Conservation (phyloP, 2,113 vertebrate species). For the Edolisoma coerulescens region DNA sequence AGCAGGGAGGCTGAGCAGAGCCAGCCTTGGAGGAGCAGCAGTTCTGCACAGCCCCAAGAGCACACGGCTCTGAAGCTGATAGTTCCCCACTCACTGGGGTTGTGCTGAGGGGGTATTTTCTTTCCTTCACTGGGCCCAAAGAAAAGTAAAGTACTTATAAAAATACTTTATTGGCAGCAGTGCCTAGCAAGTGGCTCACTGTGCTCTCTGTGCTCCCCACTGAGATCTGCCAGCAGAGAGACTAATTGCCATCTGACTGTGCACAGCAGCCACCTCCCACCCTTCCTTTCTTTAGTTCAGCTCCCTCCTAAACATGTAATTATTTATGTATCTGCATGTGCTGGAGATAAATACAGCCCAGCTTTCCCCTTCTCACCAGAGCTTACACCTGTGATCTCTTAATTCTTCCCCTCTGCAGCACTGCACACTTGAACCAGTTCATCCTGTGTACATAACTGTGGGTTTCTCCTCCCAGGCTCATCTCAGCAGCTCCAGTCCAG, state of each 20-base stretch:
- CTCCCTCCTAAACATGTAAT: neutral
- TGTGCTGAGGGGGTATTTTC: neutral
- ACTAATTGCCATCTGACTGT: neutral
- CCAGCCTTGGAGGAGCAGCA: neutral
- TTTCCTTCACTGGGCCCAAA: neutral
- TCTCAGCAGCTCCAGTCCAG: neutral
- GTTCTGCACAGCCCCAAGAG: neutral
- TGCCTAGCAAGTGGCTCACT: fast-evolving
- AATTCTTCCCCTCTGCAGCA: neutral
- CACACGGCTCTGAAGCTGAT: neutral
- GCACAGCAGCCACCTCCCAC: neutral
- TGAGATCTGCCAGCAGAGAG: neutral
- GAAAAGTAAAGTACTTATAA: neutral
- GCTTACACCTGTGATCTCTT: neutral
- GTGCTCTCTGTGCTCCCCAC: neutral
- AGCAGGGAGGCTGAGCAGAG: neutral
- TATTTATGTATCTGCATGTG: neutral
- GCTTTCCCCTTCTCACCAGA: neutral
- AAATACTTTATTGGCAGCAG: neutral
- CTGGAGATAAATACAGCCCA: neutral
- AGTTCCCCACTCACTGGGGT: neutral
- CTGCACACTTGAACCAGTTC: neutral
- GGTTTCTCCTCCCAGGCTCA: neutral
- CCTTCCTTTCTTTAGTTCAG: neutral
- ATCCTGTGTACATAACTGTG: fast-evolving